Base-by-base conservation (phyloP, 2,888 invertebrate species). In the Laspeyria flexula region DNA sequence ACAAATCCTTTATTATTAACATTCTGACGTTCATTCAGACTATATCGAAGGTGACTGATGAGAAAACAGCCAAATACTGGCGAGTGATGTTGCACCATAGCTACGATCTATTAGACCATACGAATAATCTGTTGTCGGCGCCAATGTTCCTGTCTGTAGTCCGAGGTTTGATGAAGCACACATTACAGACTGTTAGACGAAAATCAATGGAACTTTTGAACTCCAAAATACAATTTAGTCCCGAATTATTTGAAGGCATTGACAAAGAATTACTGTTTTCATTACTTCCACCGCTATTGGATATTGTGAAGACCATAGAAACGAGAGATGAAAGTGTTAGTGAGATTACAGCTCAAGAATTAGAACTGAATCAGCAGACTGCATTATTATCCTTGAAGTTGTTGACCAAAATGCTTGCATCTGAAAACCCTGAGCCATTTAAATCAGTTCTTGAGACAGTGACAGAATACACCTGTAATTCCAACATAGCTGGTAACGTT, bases 121-220 rank as follows among this genome's bases (percentile, higher is more conserved):
- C 96, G 1, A 96, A 96, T 71, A 95, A 95, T 10, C 79, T 99
- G 39, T 82, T 99, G 10, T 96, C 97, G 0, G 95, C 96, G 0
- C 93, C 94, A 12, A 95, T 97, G 91, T 97, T 99, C 82, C 85
- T 98, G 13, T 92, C 94, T 31, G 97, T 97, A 0, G 93, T 98
- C 0, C 93, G 95, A 59, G 95, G 95, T 0, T 86, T 99, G 43
- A 84, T 96, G 70, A 93, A 94, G 40, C 96, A 97, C 73, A 94
- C 95, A 30, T 80, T 96, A 15, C 84, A 94, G 10, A 94, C 95
- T 4, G 95, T 99, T 0, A 94, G 96, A 58, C 94, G 96, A 52
- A 96, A 97, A 78, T 95, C 97, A 0, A 93, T 99, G 86, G 98
- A 99, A 73, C 85, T 99, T 30, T 86, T 99, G 0, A 97, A 97